A percentile compares a stretch with the other conserved stretches of the same genome.
Conservation (phyloP, 2,113 vertebrate species). For the Aythya baeri region DNA sequence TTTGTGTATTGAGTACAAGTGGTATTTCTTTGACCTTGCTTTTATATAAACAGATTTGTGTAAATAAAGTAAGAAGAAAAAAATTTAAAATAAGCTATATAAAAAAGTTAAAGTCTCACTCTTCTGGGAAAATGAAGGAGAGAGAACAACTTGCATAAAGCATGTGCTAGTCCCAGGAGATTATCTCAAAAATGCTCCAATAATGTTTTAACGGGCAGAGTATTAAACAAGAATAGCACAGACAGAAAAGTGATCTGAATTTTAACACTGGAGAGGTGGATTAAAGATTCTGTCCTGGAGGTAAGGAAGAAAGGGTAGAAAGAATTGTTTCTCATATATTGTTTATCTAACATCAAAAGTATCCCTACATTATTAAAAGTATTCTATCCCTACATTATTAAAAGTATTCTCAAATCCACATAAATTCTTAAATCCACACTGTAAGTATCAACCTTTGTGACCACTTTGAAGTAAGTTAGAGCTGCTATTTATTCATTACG, state of each 20-base stretch:
- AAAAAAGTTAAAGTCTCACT: neutral
- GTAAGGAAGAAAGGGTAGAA: neutral
- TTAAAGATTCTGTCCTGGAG: neutral
- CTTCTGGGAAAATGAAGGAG: neutral
- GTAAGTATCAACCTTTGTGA: neutral
- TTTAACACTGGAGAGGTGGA: neutral
- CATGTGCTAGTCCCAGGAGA: neutral
- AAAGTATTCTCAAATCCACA: neutral
- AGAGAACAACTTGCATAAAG: neutral
- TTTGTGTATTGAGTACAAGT: neutral
- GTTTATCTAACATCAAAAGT: neutral
- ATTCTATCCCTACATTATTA: neutral
- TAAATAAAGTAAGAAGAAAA: neutral
- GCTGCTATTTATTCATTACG: neutral
- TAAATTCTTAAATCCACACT: neutral
- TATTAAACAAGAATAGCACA: neutral
- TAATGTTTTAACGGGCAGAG: neutral
- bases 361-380: neutral
- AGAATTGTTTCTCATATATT: neutral
- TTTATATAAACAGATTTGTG: neutral
- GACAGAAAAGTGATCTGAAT: neutral
- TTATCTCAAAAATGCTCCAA: neutral
- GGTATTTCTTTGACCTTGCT: neutral
- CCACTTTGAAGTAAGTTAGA: neutral
- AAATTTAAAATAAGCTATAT: neutral